Evolutionary conservation across 2,113 vertebrate genomes (phyloP).

Genomic region (Columba livia): DNA sequence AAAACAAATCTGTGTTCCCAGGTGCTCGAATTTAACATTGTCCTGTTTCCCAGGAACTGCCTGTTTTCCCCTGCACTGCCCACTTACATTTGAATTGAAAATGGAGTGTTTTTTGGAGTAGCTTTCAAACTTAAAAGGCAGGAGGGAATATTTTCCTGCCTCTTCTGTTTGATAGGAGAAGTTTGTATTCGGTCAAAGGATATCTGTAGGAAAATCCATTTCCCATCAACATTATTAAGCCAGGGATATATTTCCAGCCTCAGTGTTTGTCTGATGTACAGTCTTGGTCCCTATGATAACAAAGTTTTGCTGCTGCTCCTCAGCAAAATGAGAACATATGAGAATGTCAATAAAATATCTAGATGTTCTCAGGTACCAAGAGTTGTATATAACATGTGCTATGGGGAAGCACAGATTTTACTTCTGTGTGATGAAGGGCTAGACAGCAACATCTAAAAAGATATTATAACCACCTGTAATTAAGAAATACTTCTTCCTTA

Average conservation of each 20-base stretch:
- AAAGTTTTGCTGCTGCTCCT: neutral
- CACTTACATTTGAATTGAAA: neutral
- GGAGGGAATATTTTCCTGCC: neutral
- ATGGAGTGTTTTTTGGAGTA: neutral
- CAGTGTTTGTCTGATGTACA: neutral
- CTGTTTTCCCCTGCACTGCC: neutral
- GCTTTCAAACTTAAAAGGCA: neutral
- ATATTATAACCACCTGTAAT: neutral
- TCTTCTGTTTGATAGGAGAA: neutral
- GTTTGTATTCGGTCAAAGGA: neutral
- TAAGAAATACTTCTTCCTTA: neutral
- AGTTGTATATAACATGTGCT: neutral
- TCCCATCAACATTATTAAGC: neutral
- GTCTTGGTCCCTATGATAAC: too few relatives aligned
- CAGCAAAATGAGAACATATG: neutral
- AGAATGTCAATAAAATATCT: neutral
- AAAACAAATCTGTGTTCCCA: neutral
- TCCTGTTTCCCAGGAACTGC: neutral
- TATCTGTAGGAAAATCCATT: neutral
- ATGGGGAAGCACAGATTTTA: neutral
- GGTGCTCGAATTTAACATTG: neutral
- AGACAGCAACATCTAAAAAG: neutral
- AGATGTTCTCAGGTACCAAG: neutral
- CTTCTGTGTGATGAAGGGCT: neutral
- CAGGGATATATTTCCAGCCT: neutral